Base-by-base conservation (phyloP, 2,888 invertebrate genomes). In the Cordylochernes scorpioides region DNA sequence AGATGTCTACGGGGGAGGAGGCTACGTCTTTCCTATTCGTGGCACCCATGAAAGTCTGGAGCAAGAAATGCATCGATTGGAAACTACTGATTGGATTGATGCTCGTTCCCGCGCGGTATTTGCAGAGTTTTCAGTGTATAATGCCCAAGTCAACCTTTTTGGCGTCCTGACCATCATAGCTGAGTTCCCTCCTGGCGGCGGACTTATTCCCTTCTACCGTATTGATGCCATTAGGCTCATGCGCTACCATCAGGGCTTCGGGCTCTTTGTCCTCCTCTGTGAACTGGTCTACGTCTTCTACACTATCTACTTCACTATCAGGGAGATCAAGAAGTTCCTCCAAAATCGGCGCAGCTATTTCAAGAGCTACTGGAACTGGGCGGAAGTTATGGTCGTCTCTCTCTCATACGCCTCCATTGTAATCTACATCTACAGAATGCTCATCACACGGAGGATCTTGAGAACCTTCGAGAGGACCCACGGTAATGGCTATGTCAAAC, bases 111-210 rank as follows among this genome's bases (percentile, higher is more conserved):
- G 61, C 25, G 60, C 59, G 3, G 48, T 61, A 4, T 52, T 60
- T 35, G 46, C 60, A n/a, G 60, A 61, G 37, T 59, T 61, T 40
- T 56, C 60, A 0, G 50, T 53, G 17, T 61, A 59, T 44, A 61
- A 61, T 34, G 47, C 51, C 5, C 52, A 53, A 39, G 44, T 48
- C 24, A 53, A 50, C 17, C 30, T 50, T 15, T 49, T 49, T 26
- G 46, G 43, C 2, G 42, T 46, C 3, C 38, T 45, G 17, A 40
- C 44, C 15, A 39, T 45, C 12, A 33, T 43, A n/a, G 36, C 41
- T 4, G 47, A 47, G 34, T 45, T 46, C 29, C 29, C 43, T 12
- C 46, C 46, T 2, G 46, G 47, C 5, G 47, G 46, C n/a, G 46
- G 46, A 3, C 33, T 45, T 7, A 33, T 44, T 5, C 37, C 44